Base-by-base conservation (phyloP, 2,113 vertebrate genomes). In the Oryzias melastigma region DNA sequence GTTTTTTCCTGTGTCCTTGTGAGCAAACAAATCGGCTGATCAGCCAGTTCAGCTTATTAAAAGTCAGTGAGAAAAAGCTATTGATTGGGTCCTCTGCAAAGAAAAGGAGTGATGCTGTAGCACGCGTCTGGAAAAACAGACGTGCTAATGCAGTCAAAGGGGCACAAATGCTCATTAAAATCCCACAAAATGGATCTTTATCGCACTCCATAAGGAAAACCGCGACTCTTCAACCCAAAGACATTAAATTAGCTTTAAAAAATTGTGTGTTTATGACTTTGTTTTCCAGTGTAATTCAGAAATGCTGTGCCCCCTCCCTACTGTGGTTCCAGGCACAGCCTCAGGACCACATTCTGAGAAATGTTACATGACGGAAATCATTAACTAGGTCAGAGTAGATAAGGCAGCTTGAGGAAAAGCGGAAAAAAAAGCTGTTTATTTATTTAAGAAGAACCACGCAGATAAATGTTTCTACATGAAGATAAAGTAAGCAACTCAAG, bases 301-400 rank as follows among this genome's bases (percentile, higher is more conserved):
- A 68, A 50, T 44, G 44, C 12, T 29, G 42, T 12, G 27, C 49
- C 5, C 18, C 10, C 35, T 35, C 35, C 35, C 24, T 50, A 4
- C 19, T 69, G 16, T 20, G 18, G 35, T 53, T 50, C 40, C 19
- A 60, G 59, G 50, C 25, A 42, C 40, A 24, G 40, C n/a, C 45
- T 52, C 29, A 22, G 22, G 14, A 58, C 50, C 3, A 46, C 12
- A 58, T 25, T 58, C 52, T 47, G 19, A 14, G 6, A 70, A 64
- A 60, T 46, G 14, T 58, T 43, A 16, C 16, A 53, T 59, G 19
- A 60, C 20, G 27, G 48, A 45, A 59, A 76, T 56, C 27, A 60
- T 68, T 35, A 43, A 25, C 25, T 59, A 14, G 41, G 16, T 59
- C 47, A 58, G 25, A 48, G 24, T 24, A 35, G 47, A 49, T 52